phyloP scores from a whole-genome alignment of 2,113 vertebrate genomes.

The Cavia aperea region DNA sequence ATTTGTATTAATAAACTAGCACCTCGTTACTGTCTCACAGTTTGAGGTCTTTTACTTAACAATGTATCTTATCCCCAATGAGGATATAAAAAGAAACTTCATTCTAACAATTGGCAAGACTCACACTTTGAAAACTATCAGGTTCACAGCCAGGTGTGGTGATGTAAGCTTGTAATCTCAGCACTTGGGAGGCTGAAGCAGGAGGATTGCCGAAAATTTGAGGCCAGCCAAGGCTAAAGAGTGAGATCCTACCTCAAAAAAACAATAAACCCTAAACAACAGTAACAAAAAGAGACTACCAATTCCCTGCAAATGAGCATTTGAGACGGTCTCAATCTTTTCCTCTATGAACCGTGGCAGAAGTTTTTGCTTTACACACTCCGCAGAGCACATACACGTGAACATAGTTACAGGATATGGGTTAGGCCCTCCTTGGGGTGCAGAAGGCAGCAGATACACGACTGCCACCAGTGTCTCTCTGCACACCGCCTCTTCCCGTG shows the following conservation, averaged over 20 bases:
- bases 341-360: background rate
- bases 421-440: background rate
- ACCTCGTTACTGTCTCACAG: background rate
- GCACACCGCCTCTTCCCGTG: background rate
- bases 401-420: background rate
- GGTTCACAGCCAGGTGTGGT: too few relatives aligned
- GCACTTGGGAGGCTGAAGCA: background rate
- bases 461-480: background rate
- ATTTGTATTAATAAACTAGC: background rate
- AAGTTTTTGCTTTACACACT: background rate
- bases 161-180: background rate
- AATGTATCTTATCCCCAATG: background rate
- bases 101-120: background rate
- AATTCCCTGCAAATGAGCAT: background rate
- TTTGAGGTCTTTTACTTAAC: background rate
- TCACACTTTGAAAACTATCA: background rate
- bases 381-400: background rate
- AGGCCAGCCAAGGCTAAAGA: background rate
- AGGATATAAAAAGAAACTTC: background rate
- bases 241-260: background rate
- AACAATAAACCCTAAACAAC: background rate
- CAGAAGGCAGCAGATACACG: background rate
- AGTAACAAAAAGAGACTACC: background rate
- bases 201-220: background rate
- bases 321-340: background rate